Evolutionary conservation across 2,113 vertebrate genomes (phyloP).

Genomic region (Candoia aspera): DNA sequence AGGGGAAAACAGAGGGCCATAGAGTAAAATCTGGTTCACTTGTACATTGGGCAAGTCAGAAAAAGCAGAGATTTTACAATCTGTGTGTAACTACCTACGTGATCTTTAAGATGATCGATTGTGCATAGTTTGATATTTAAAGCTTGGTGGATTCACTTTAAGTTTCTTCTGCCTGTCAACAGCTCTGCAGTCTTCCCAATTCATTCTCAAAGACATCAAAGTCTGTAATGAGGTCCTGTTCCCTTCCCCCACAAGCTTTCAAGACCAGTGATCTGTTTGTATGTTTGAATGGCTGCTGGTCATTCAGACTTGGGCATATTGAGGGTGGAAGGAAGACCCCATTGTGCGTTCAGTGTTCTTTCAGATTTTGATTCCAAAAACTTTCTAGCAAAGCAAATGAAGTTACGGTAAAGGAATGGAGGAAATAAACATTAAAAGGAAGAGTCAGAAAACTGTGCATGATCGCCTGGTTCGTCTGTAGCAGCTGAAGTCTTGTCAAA

Average conservation of each 20-base stretch:
- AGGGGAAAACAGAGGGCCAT: conserved; percentile 28
- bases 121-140: too few relatives aligned
- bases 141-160: neutral
- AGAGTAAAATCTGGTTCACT: neutral
- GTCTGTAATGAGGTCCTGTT: too few relatives aligned
- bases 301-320: neutral
- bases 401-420: neutral
- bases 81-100: neutral
- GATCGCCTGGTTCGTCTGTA: neutral
- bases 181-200: neutral
- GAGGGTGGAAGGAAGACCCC: neutral
- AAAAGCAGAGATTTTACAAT: too few relatives aligned
- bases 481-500: neutral
- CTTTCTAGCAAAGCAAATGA: conserved; percentile 11
- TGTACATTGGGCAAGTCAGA: neutral
- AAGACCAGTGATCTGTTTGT: neutral
- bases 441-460: conserved; percentile 9
- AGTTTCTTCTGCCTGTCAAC: neutral
- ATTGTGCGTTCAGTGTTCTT: neutral
- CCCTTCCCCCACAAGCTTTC: neutral
- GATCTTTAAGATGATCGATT: too few relatives aligned
- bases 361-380: neutral
- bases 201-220: neutral
- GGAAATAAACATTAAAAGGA: neutral
- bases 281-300: conserved; percentile 17